phyloP scores from a whole-genome alignment of 1,140 invertebrate genomes.

The Sarcophaga bullata region DNA sequence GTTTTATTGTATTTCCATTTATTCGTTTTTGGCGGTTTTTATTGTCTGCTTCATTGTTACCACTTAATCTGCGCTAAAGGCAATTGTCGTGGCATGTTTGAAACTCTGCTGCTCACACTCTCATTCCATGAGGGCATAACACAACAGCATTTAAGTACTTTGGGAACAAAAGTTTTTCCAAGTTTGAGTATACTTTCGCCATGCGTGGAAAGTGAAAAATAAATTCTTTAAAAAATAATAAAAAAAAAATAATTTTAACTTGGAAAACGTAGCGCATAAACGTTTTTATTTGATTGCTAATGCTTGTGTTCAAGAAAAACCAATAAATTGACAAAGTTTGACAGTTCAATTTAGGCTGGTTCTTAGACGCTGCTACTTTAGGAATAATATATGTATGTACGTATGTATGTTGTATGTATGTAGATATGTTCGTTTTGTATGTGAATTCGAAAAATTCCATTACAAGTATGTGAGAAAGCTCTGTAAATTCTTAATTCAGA shows the following conservation, averaged over 20 bases:
- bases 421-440: too few relatives aligned
- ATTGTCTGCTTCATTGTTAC: slow-evolving; percentile 30
- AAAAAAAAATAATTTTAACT: too few relatives aligned
- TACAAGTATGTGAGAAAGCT: slow-evolving; percentile 8
- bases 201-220: slow-evolving; percentile 33
- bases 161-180: background rate
- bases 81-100: slow-evolving; percentile 14
- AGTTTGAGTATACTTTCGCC: slow-evolving; percentile 18
- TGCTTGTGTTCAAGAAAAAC: slow-evolving; percentile 38
- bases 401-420: too few relatives aligned
- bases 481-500: background rate
- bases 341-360: slow-evolving; percentile 42
- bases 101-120: background rate
- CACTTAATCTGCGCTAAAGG: slow-evolving; percentile 35
- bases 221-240: background rate
- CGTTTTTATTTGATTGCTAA: slow-evolving; percentile 25
- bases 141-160: background rate
- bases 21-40: slow-evolving; percentile 9
- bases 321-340: slow-evolving; percentile 43
- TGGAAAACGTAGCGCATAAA: too few relatives aligned
- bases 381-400: too few relatives aligned
- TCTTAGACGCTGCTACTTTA: background rate
- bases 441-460: background rate
- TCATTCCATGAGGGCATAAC: background rate
- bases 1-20: background rate